A percentile compares a stretch with the other conserved stretches of the same genome.
Conservation (phyloP, 2,113 vertebrate species). For the Muntiacus muntjak region DNA sequence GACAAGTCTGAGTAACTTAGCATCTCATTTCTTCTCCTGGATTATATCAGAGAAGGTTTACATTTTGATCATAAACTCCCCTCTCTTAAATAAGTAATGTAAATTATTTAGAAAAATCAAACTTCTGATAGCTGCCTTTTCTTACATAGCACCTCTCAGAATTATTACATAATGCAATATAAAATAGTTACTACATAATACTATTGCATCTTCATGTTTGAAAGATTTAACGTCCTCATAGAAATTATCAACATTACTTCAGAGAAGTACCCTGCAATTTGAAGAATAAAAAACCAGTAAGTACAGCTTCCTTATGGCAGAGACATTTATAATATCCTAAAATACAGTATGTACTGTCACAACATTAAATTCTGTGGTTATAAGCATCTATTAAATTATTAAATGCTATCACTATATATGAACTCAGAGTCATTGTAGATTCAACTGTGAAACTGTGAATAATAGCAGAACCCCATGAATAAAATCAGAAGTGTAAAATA, state of each 20-base stretch:
- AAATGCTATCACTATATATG: neutral
- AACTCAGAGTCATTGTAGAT: neutral
- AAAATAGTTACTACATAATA: neutral
- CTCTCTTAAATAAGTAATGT: neutral
- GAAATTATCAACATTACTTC: neutral
- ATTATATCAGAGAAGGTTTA: neutral
- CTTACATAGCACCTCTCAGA: neutral
- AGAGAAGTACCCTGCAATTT: neutral
- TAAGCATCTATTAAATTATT: neutral
- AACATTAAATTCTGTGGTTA: neutral
- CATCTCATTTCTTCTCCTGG: neutral
- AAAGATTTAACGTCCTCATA: neutral
- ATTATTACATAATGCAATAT: neutral
- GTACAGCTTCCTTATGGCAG: neutral
- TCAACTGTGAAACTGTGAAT: neutral
- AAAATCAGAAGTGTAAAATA: neutral
- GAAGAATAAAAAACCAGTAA: neutral
- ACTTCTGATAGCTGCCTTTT: neutral
- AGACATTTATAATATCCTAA: neutral
- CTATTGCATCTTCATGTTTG: neutral
- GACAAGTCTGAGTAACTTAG: neutral
- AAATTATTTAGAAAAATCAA: neutral
- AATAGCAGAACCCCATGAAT: neutral
- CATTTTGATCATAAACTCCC: neutral
- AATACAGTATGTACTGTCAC: neutral